Percentiles rank a stretch among this genome's conserved stretches.
Conservation (phyloP, 2,797 vertebrate genomes). For the Lutjanus argentimaculatus region DNA sequence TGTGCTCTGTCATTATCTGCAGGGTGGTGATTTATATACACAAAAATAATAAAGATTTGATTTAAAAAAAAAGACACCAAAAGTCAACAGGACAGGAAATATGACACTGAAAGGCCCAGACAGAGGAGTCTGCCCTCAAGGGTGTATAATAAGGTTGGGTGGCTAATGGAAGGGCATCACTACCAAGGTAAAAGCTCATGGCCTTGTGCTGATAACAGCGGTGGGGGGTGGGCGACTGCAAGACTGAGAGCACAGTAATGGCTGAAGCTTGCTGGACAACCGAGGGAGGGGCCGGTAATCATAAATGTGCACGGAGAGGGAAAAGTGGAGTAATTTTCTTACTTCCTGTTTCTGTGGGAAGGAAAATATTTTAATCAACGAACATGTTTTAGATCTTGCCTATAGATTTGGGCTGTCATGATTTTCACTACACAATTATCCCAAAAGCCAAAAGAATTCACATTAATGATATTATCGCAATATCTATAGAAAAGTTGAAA, state of each 20-base stretch:
- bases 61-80: neutral
- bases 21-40: neutral
- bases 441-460: no score
- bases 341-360: slow-evolving; percentile 29
- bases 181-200: slow-evolving; percentile 71
- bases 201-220: slow-evolving; percentile 53
- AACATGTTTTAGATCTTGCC: neutral
- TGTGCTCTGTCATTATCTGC: slow-evolving; percentile 12
- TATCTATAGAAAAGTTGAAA: no score
- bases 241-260: slow-evolving; percentile 63
- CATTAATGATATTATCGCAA: no score
- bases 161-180: slow-evolving; percentile 73
- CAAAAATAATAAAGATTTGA: neutral
- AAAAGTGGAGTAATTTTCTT: slow-evolving; percentile 39
- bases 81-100: slow-evolving; percentile 38
- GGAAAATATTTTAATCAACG: slow-evolving; percentile 17
- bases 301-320: slow-evolving; percentile 25
- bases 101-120: slow-evolving; percentile 39
- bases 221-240: slow-evolving; percentile 1
- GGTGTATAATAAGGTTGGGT: slow-evolving; percentile 45
- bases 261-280: slow-evolving; percentile 35
- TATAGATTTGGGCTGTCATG: neutral
- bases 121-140: slow-evolving; percentile 35
- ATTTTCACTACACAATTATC: no score
- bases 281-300: slow-evolving; percentile 11